These are phyloP conservation scores for Poecilus cupreus DNA, from an alignment of 2,888 invertebrate genomes.

Conservation along the genomic window DNA sequence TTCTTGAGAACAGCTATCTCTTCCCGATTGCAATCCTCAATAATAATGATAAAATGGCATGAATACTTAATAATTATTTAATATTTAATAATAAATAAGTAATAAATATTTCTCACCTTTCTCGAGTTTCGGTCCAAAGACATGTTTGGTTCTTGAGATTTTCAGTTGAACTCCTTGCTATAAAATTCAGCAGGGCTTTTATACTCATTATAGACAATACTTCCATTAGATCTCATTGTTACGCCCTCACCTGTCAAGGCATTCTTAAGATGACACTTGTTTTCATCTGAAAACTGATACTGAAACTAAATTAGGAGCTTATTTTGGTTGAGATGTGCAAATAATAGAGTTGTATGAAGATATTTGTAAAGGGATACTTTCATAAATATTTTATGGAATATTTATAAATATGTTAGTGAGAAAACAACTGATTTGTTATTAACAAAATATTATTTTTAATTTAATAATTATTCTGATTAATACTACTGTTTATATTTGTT, in stretches of 20 bases:
- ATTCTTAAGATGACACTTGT: not conserved
- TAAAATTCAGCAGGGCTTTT: not conserved
- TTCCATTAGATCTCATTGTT: conserved; percentile 24
- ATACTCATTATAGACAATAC: conserved; percentile 8
- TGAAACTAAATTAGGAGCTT: too few species aligned
- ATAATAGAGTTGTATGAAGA: too few species aligned
- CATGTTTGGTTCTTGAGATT: not conserved
- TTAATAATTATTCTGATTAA: too few species aligned
- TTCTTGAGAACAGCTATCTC: too few species aligned
- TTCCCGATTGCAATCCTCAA: too few species aligned
- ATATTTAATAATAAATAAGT: not conserved
- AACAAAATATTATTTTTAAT: too few species aligned
- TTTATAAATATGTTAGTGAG: not conserved
- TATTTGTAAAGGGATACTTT: not conserved
- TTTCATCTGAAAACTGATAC: conserved; percentile 12
- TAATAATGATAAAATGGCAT: too few species aligned
- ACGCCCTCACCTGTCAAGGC: not conserved
- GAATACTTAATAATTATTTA: too few species aligned
- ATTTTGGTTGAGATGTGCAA: too few species aligned
- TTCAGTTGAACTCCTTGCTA: not conserved
- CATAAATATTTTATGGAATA: not conserved
- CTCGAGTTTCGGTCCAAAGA: not conserved
- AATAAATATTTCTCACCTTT: not conserved
- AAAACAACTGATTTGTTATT: not conserved
- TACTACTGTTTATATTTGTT: too few species aligned